phyloP scores from a whole-genome alignment of 2,797 vertebrate species.

The Chromis chromis region DNA sequence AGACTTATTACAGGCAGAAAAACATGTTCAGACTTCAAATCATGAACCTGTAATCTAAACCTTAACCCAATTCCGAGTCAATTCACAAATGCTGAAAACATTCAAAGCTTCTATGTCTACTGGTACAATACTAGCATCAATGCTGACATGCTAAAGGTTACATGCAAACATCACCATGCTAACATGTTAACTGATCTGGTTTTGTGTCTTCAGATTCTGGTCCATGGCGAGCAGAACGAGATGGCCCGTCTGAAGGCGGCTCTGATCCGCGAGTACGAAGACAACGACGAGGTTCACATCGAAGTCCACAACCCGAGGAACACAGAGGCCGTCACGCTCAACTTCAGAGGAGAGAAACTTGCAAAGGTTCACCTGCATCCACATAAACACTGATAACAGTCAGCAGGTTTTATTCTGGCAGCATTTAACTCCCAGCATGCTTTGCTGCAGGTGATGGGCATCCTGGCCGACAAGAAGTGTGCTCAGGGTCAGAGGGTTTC shows the following conservation, averaged over 20 bases:
- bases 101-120: too few relatives aligned
- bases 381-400: too few relatives aligned
- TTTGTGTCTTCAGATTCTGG: conserved; percentile 87
- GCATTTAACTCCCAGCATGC: conserved; percentile 63
- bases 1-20: too few relatives aligned
- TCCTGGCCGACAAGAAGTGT: conserved; percentile 93
- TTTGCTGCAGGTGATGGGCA: conserved; percentile 92
- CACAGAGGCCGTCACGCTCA: conserved; percentile 93
- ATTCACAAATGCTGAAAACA: too few relatives aligned
- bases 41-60: too few relatives aligned
- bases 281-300: conserved; percentile 97
- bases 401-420: not conserved
- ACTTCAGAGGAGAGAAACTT: conserved; percentile 97
- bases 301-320: conserved; percentile 97
- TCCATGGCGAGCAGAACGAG: conserved; percentile 97
- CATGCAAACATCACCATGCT: too few relatives aligned
- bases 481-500: conserved; percentile 93
- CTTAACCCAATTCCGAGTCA: too few relatives aligned
- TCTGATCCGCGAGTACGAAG: conserved; percentile 95
- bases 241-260: conserved; percentile 97
- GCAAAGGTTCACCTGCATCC: conserved; percentile 88
- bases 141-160: too few relatives aligned
- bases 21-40: too few relatives aligned
- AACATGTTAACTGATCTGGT: too few relatives aligned
- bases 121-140: too few relatives aligned